A percentile compares a stretch with the other conserved stretches of the same genome.
Evolutionary conservation across 1,140 invertebrate species (phyloP).

Genomic region (honey bee (Apis mellifera)): Amel_HAv3.1 CM009936.2:6397501-6398000

Average conservation of each 20-base stretch:
- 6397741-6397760: too few relatives aligned
- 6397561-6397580: not conserved
- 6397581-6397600: not conserved
- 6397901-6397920: too few relatives aligned
- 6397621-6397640: not conserved
- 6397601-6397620: not conserved
- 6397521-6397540: constrained; percentile 13
- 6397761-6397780: not conserved
- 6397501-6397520: not conserved
- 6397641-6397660: not conserved
- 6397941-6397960: too few relatives aligned
- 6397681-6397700: not conserved
- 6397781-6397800: not conserved
- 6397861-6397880: too few relatives aligned
- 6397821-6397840: not conserved
- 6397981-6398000: too few relatives aligned
- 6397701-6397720: too few relatives aligned
- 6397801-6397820: not conserved
- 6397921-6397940: too few relatives aligned
- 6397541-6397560: constrained; percentile 3
- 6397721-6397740: not conserved
- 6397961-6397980: too few relatives aligned
- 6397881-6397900: too few relatives aligned
- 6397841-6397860: too few relatives aligned
- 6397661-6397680: not conserved